phyloP scores from a whole-genome alignment of 2,113 vertebrate genomes.

The Melanotaenia duboulayi region DNA sequence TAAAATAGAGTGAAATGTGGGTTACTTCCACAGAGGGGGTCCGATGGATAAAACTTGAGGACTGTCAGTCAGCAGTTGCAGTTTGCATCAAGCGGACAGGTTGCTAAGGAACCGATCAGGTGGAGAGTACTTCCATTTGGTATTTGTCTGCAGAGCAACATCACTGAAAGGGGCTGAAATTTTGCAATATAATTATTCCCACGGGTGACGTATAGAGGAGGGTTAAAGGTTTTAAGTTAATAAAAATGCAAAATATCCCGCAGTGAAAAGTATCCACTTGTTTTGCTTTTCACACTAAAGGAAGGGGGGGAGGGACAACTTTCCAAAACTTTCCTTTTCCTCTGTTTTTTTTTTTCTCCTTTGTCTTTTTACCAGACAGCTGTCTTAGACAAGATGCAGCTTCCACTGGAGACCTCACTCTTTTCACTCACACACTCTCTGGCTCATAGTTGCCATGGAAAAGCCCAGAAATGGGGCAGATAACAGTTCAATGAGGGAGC shows the following conservation, averaged over 20 bases:
- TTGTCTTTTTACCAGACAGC: slow-evolving; percentile 75
- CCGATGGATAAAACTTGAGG: slow-evolving; percentile 58
- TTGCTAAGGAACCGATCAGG: slow-evolving; percentile 51
- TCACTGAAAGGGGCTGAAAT: not conserved
- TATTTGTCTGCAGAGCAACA: not conserved
- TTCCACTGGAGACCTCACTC: slow-evolving; percentile 77
- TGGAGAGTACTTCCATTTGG: slow-evolving; percentile 8
- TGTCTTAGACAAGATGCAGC: slow-evolving; percentile 75
- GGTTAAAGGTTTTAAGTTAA: slow-evolving; percentile 18
- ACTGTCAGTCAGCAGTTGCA: slow-evolving; percentile 64
- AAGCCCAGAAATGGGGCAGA: slow-evolving; percentile 82
- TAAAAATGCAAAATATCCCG: slow-evolving; percentile 6
- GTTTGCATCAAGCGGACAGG: slow-evolving; percentile 39
- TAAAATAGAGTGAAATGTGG: slow-evolving; percentile 77
- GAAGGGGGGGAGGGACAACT: slow-evolving; percentile 49
- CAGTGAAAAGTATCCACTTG: slow-evolving; percentile 34
- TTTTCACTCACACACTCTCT: slow-evolving; percentile 58
- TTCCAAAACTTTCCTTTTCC: slow-evolving; percentile 66
- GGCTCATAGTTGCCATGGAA: slow-evolving; percentile 79
- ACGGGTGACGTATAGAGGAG: not conserved
- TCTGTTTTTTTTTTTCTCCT: slow-evolving; percentile 25
- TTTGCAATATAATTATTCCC: not conserved
- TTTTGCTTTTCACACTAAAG: slow-evolving; percentile 51
- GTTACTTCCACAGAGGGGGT: slow-evolving; percentile 75
- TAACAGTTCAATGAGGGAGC: slow-evolving; percentile 80